Evolutionary conservation across 2,888 invertebrate genomes (phyloP).

Genomic region (Agrotis puta): DNA sequence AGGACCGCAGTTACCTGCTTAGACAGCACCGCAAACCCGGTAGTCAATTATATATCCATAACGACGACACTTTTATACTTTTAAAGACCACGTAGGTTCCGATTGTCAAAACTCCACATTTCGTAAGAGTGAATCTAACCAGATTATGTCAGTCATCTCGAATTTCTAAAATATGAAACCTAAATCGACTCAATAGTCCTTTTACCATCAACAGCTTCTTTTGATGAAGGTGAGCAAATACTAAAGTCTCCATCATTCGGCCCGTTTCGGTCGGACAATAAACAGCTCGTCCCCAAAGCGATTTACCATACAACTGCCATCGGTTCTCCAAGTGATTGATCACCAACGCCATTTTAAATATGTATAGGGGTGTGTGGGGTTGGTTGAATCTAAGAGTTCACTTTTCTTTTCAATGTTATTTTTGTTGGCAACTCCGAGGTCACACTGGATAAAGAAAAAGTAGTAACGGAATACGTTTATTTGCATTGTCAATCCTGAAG

Average conservation of each 20-base stretch:
- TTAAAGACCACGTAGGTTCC: too few relatives aligned
- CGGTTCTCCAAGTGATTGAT: slow-evolving; percentile 58
- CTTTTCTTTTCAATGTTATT: neutral
- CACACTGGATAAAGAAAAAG: too few relatives aligned
- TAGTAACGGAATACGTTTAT: too few relatives aligned
- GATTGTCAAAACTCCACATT: too few relatives aligned
- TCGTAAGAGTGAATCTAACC: too few relatives aligned
- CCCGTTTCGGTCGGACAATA: slow-evolving; percentile 35
- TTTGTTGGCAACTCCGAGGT: neutral
- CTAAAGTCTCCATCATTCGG: slow-evolving; percentile 25
- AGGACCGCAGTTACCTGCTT: too few relatives aligned
- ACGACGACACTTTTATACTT: too few relatives aligned
- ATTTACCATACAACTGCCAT: slow-evolving; percentile 56
- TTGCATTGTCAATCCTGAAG: too few relatives aligned
- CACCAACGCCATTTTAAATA: slow-evolving; percentile 39
- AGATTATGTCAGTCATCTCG: neutral
- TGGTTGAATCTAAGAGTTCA: neutral
- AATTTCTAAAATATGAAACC: neutral
- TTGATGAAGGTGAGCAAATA: slow-evolving; percentile 29
- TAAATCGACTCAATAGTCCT: neutral
- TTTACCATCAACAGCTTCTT: slow-evolving; percentile 12
- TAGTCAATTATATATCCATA: neutral
- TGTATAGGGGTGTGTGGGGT: slow-evolving; percentile 25
- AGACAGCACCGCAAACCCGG: too few relatives aligned
- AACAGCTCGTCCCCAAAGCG: slow-evolving; percentile 54